Evolutionary conservation across 2,113 vertebrate species (phyloP).

Genomic region (Progne subis): DNA sequence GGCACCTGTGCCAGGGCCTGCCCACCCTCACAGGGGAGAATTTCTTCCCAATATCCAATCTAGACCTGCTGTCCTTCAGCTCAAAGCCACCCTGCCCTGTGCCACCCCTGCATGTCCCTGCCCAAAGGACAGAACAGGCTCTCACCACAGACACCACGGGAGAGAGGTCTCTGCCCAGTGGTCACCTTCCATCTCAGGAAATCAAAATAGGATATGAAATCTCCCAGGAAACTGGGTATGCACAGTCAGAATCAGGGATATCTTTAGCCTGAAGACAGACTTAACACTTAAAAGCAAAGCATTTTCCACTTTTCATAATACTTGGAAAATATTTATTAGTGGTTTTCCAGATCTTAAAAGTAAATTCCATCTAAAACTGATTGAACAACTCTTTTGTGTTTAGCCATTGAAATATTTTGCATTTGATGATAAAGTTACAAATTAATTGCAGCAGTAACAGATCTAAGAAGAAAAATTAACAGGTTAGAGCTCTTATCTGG

Average conservation of each 20-base stretch:
- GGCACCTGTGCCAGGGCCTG: not conserved
- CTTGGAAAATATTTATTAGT: conserved; percentile 8
- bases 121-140: not conserved
- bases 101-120: not conserved
- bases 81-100: not conserved
- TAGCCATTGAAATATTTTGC: not conserved
- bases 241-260: not conserved
- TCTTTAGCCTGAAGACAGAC: not conserved
- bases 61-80: not conserved
- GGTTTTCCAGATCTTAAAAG: not conserved
- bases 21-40: not conserved
- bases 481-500: not conserved
- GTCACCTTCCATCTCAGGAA: not conserved
- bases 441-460: conserved; percentile 14
- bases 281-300: not conserved
- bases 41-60: not conserved
- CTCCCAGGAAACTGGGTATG: not conserved
- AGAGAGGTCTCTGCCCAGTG: not conserved
- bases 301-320: not conserved
- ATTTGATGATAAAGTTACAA: not conserved
- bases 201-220: not conserved
- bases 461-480: conserved; percentile 4
- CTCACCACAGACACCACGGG: not conserved
- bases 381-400: not conserved
- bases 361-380: not conserved